Base-by-base conservation (phyloP, 2,888 invertebrate species). In the Pristionchus fissidentatus region DNA sequence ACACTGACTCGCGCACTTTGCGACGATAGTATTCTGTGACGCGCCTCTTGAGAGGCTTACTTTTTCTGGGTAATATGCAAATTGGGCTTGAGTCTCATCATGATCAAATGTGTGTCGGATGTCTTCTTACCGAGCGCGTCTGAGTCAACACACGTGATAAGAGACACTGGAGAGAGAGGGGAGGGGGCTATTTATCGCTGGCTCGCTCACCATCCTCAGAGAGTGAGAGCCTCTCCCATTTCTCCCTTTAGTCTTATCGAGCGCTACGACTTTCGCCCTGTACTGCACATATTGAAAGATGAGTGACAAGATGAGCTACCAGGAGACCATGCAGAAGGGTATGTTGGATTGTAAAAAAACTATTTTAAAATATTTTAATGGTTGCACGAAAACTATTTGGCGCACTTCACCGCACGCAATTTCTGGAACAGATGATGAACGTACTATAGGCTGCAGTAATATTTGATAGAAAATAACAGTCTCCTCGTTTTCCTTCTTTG, bases 261-360 rank as follows among this genome's bases (percentile, higher is more conserved):
- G n/a, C n/a, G n/a, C 38, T 35, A 15, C 62, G 29, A 66, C 41
- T 55, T 55, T 55, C 55, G 4, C 55, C n/a, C 66, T 38, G 19
- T 38, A 35, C 26, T 38, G 19, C 66, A 4, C 35, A 38, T 38
- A 35, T 35, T 66, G 43, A 73, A n/a, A 43, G 7, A 70, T 70
- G 75, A 46, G 49, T 19, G 75, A 32, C 46, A 75, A 75, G 49
- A 75, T 75, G 75, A 49, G 49, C 75, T 75, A 75, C 49, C 75
- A 75, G 32, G 75, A 75, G 29, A 75, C 75, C 0, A 75, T 75
- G 75, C 75, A 75, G 49, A 46, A 75, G 35, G 75, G 75, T 75
- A 3, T 35, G 49, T 10, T 19, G 13, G 49, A 49, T 10, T 19
- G 10, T 49, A 19, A 49, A n/a, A n/a, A n/a, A n/a, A n/a, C n/a